Evolutionary conservation across 64 coral and sea anemone species (phyloP).

Genomic region (Actinia equina): DNA sequence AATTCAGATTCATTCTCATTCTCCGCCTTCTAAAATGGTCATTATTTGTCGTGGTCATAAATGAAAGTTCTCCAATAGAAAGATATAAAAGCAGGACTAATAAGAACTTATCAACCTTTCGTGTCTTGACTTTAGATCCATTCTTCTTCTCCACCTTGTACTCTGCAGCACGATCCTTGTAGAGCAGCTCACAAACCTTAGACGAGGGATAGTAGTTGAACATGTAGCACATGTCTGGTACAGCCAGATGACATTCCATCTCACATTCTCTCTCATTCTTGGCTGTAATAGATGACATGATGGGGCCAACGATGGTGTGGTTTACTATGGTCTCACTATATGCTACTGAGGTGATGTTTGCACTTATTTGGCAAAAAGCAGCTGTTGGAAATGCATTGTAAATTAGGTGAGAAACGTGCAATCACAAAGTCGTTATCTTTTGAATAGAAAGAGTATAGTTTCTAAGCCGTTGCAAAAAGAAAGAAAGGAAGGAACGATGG

Average conservation of each 20-base stretch:
- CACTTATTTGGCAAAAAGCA: not conserved
- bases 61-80: no score
- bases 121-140: not conserved
- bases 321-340: not conserved
- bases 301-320: not conserved
- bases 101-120: not conserved
- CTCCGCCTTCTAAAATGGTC: not conserved
- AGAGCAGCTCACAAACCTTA: conserved; percentile 6
- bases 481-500: no score
- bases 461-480: no score
- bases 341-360: not conserved
- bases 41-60: no score
- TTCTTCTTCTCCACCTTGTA: conserved; percentile 6
- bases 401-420: no score
- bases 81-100: no score
- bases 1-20: not conserved
- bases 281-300: not conserved
- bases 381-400: not conserved
- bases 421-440: no score
- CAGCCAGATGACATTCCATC: not conserved
- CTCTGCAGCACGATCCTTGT: not conserved
- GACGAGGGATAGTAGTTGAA: conserved; percentile 1
- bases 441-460: no score
- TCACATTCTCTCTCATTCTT: not conserved
- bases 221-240: not conserved